Evolutionary conservation across 2,797 vertebrate species (phyloP).

Genomic region (Arctocebus calabarensis): DNA sequence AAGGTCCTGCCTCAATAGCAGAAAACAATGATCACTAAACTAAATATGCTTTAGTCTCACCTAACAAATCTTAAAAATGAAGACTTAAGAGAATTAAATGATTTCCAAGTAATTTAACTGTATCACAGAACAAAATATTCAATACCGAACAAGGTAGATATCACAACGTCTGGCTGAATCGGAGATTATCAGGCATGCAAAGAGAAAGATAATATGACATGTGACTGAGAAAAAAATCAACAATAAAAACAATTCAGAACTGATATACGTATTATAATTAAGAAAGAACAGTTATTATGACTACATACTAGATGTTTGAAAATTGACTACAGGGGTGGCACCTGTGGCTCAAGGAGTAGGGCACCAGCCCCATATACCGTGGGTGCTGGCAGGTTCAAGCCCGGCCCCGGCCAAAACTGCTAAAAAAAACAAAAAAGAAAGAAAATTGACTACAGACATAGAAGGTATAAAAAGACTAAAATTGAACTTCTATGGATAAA

Average conservation of each 20-base stretch:
- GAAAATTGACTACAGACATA: background rate
- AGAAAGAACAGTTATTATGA: background rate
- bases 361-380: too few relatives aligned
- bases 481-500: background rate
- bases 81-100: background rate
- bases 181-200: background rate
- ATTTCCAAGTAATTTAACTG: conserved; percentile 6
- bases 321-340: background rate
- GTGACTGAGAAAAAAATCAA: conserved; percentile 15
- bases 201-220: background rate
- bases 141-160: background rate
- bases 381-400: too few relatives aligned
- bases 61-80: background rate
- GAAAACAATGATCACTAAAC: background rate
- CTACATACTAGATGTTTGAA: background rate
- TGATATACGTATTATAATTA: background rate
- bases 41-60: background rate
- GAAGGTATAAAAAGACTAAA: background rate
- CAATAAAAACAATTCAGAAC: background rate
- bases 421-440: too few relatives aligned
- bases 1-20: background rate
- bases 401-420: too few relatives aligned
- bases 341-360: too few relatives aligned
- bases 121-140: background rate
- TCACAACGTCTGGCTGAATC: background rate